Evolutionary conservation across 2,888 invertebrate genomes (phyloP).

Genomic region (Drosophila aldrichi): DNA sequence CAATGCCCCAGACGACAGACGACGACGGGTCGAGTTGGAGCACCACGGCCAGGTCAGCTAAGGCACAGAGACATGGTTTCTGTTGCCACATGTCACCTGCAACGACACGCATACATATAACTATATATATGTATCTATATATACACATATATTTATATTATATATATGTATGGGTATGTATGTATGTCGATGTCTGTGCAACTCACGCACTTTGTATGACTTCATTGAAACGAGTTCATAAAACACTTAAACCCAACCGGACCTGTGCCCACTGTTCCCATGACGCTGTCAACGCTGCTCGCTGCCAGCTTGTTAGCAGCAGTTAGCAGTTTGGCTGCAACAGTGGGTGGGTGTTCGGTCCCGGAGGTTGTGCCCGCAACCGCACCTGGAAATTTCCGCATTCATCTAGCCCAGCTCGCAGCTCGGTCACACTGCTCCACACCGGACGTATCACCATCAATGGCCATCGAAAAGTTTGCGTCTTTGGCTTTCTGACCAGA

Average conservation of each 20-base stretch:
- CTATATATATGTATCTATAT: not conserved
- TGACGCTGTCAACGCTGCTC: constrained; percentile 60
- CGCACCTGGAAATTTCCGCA: constrained; percentile 1
- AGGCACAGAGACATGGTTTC: constrained; percentile 58
- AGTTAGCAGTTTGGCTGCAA: constrained; percentile 40
- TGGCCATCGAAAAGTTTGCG: constrained; percentile 69
- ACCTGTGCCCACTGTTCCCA: constrained; percentile 57
- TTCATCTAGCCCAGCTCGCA: not conserved
- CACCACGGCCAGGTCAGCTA: constrained; percentile 37
- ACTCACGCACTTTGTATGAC: constrained; percentile 69
- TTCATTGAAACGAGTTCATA: constrained; percentile 83
- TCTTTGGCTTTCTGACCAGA: constrained; percentile 61
- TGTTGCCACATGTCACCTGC: constrained; percentile 65
- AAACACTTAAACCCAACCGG: constrained; percentile 80
- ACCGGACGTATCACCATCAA: constrained; percentile 71
- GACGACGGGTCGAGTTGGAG: constrained; percentile 27
- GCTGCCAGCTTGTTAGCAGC: constrained; percentile 74
- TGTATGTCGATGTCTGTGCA: not conserved
- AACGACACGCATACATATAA: constrained; percentile 13
- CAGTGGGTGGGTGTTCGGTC: not conserved
- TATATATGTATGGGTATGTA: not conserved
- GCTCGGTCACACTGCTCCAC: constrained; percentile 1
- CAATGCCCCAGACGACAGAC: constrained; percentile 68
- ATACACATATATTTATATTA: not conserved
- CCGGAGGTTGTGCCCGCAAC: not conserved